A percentile compares a stretch with the other conserved stretches of the same genome.
These are phyloP conservation scores for Enoplosus armatus DNA, from an alignment of 2,797 vertebrate genomes.

Conservation along the genomic window DNA sequence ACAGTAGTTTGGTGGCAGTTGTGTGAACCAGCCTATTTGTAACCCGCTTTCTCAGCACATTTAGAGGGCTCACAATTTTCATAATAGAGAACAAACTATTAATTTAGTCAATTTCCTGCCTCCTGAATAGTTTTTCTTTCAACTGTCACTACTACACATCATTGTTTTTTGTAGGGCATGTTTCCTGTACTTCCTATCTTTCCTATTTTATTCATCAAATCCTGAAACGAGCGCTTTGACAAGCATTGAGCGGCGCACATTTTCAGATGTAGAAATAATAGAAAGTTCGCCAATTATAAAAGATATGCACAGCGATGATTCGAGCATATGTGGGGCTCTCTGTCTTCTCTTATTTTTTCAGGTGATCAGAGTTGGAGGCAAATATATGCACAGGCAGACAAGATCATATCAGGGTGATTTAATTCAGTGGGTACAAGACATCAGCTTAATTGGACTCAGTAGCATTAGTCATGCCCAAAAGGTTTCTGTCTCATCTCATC, in stretches of 20 bases:
- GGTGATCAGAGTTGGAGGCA: constrained; percentile 68
- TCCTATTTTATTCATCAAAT: constrained; percentile 45
- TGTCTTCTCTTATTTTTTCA: constrained; percentile 44
- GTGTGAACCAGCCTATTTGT: constrained; percentile 23
- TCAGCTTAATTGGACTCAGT: constrained; percentile 81
- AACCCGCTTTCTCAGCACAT: constrained; percentile 44
- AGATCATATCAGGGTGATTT: constrained; percentile 78
- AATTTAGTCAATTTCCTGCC: constrained; percentile 35
- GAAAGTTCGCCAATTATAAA: constrained; percentile 28
- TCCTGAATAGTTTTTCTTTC: constrained; percentile 12
- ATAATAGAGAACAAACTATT: constrained; percentile 15
- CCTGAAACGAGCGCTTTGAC: constrained; percentile 33
- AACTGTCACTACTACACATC: constrained; percentile 1
- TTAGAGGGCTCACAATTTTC: constrained; percentile 35
- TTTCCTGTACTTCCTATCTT: constrained; percentile 14
- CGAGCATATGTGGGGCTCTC: constrained; percentile 8
- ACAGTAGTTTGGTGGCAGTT: constrained; percentile 49
- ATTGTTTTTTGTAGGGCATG: not conserved
- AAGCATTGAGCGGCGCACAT: constrained; percentile 22
- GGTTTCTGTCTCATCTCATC: constrained; percentile 76
- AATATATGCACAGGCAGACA: constrained; percentile 75
- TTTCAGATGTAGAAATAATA: constrained; percentile 41
- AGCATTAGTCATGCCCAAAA: constrained; percentile 78
- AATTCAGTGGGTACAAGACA: constrained; percentile 72
- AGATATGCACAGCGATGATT: constrained; percentile 28